Evolutionary conservation across 2,888 invertebrate species (phyloP).

Genomic region (Drosophila rellima): DNA sequence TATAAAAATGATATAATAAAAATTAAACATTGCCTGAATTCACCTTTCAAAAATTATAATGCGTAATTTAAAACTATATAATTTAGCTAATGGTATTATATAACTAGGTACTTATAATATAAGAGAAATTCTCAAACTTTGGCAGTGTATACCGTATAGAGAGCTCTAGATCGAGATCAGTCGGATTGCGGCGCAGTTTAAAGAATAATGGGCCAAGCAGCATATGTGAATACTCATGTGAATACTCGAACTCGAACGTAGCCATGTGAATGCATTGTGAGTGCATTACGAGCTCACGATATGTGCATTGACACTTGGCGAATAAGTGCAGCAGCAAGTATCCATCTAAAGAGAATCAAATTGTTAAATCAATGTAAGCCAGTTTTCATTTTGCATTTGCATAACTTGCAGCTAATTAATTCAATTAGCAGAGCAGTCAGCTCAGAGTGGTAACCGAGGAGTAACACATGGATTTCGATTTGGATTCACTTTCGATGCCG

Average conservation of each 20-base stretch:
- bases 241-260: conserved; percentile 23
- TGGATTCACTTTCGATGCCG: conserved; percentile 42
- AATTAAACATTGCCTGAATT: no score
- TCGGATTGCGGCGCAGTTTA: conserved; percentile 74
- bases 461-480: conserved; percentile 11
- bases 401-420: conserved; percentile 73
- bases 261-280: conserved; percentile 20
- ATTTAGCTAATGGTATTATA: no score
- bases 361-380: conserved; percentile 41
- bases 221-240: conserved; percentile 35
- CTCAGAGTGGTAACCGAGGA: background rate
- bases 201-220: conserved; percentile 71
- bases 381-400: conserved; percentile 55
- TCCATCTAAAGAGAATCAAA: conserved; percentile 43
- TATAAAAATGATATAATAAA: no score
- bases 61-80: no score
- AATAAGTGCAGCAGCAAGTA: conserved; percentile 52
- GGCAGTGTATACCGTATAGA: conserved; percentile 40
- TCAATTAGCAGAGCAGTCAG: conserved; percentile 66
- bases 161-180: conserved; percentile 60
- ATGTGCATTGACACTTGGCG: conserved; percentile 68
- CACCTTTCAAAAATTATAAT: no score
- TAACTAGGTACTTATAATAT: no score
- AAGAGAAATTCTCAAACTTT: background rate
- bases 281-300: conserved; percentile 25